Conservation (phyloP, 2,113 vertebrate genomes). For the Fukomys damarensis region DNA sequence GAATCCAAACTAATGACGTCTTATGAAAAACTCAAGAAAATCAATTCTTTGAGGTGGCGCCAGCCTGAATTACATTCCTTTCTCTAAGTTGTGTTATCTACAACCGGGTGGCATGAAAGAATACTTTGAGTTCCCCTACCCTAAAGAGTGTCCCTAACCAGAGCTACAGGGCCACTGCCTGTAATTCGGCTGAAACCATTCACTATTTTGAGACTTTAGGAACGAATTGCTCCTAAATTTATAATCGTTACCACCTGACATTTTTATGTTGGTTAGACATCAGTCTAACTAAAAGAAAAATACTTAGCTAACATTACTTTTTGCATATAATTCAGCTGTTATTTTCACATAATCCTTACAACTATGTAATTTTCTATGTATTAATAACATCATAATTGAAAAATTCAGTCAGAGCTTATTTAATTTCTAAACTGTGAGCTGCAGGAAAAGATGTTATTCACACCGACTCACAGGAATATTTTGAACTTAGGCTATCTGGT, state of each 20-base stretch:
- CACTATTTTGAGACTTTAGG: not conserved
- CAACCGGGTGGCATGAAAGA: not conserved
- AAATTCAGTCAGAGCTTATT: not conserved
- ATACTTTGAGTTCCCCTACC: not conserved
- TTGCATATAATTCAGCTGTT: not conserved
- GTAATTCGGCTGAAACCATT: not conserved
- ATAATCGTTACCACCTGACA: not conserved
- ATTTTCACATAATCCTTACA: not conserved
- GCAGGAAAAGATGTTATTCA: not conserved
- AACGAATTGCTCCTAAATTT: not conserved
- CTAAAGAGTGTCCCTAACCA: not conserved
- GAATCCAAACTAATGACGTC: conserved; percentile 5
- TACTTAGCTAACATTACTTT: not conserved
- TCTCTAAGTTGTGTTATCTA: not conserved
- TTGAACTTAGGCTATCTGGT: not conserved
- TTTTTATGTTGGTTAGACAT: not conserved
- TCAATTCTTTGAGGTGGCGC: not conserved
- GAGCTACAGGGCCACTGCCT: not conserved
- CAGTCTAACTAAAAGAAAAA: not conserved
- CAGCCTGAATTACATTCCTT: not conserved
- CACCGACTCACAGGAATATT: not conserved
- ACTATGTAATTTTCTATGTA: not conserved
- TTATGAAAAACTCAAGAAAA: conserved; percentile 21
- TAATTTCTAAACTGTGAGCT: not conserved
- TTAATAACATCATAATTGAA: not conserved